These are phyloP conservation scores for Opisthocomus hoazin DNA, from an alignment of 2,113 vertebrate genomes.

Conservation along the genomic window DNA sequence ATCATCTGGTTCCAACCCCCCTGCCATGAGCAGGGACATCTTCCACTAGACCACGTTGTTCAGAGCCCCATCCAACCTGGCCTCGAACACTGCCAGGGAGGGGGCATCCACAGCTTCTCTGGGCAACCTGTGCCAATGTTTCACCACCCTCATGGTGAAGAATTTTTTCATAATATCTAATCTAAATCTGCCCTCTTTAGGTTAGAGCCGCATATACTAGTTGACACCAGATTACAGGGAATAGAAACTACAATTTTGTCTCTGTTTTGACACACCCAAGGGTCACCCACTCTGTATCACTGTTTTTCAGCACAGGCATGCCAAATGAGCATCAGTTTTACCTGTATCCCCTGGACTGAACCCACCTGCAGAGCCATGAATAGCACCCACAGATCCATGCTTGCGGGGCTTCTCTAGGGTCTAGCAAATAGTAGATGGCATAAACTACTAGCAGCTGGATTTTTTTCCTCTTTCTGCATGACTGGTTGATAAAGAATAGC, in stretches of 20 bases:
- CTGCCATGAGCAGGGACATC: too few relatives aligned
- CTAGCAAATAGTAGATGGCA: neutral
- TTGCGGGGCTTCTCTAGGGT: neutral
- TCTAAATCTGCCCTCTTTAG: too few relatives aligned
- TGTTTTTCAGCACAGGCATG: neutral
- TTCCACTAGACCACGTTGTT: too few relatives aligned
- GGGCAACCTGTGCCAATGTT: too few relatives aligned
- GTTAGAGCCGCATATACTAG: too few relatives aligned
- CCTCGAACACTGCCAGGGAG: too few relatives aligned
- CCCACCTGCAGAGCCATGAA: fast-evolving
- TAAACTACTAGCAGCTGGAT: neutral
- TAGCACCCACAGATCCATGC: neutral
- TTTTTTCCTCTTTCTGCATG: neutral
- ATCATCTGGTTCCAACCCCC: too few relatives aligned
- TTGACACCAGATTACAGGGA: neutral
- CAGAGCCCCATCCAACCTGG: too few relatives aligned
- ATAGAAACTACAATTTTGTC: neutral
- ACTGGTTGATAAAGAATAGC: neutral
- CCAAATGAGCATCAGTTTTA: neutral
- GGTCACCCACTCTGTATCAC: fast-evolving
- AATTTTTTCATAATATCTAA: too few relatives aligned
- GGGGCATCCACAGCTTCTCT: too few relatives aligned
- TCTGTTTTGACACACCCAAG: neutral
- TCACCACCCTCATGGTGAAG: too few relatives aligned
- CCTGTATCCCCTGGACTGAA: neutral